Percentiles rank a stretch among this genome's conserved stretches.
These are phyloP conservation scores for Lordiphosa clarofinis DNA, from an alignment of 1,140 invertebrate genomes.

Conservation along the genomic window DNA sequence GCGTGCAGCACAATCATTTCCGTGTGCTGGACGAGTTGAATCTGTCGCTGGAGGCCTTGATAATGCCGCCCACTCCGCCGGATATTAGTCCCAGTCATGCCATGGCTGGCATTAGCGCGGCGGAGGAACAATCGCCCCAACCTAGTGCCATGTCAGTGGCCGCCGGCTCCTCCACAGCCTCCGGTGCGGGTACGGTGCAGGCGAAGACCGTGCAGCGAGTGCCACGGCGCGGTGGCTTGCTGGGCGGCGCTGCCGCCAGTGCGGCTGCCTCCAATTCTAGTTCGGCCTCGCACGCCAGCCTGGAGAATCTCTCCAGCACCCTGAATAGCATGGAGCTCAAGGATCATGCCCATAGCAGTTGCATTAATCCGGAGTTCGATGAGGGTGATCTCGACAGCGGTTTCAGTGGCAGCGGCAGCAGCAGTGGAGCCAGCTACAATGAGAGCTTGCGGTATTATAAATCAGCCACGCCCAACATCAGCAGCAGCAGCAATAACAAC, in stretches of 20 bases:
- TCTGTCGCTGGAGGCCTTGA: slow-evolving; percentile 91
- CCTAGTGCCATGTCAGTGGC: slow-evolving; percentile 1
- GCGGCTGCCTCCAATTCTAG: slow-evolving; percentile 42
- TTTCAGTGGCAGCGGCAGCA: slow-evolving; percentile 86
- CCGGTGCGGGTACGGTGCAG: background rate
- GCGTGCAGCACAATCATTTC: slow-evolving; percentile 88
- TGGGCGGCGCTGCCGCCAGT: slow-evolving; percentile 54
- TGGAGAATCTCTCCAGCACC: slow-evolving; percentile 84
- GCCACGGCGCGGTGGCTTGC: slow-evolving; percentile 58
- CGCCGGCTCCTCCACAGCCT: slow-evolving; percentile 16
- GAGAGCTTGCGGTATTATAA: slow-evolving; percentile 82
- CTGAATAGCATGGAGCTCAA: slow-evolving; percentile 83
- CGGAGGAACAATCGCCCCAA: slow-evolving; percentile 19
- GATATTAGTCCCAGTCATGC: slow-evolving; percentile 64
- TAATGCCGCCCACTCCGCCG: slow-evolving; percentile 85
- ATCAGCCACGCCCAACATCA: slow-evolving; percentile 37
- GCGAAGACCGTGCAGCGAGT: slow-evolving; percentile 65
- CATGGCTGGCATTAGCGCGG: slow-evolving; percentile 11
- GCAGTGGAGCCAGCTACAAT: slow-evolving; percentile 88
- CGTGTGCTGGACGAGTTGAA: slow-evolving; percentile 91
- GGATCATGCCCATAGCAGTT: slow-evolving; percentile 81
- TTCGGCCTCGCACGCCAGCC: slow-evolving; percentile 62
- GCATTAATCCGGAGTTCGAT: slow-evolving; percentile 83
- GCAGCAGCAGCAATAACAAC: slow-evolving; percentile 15
- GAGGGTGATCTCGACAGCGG: slow-evolving; percentile 89